Evolutionary conservation across 2,797 vertebrate genomes (phyloP).

Genomic region (Scyliorhinus canicula): DNA sequence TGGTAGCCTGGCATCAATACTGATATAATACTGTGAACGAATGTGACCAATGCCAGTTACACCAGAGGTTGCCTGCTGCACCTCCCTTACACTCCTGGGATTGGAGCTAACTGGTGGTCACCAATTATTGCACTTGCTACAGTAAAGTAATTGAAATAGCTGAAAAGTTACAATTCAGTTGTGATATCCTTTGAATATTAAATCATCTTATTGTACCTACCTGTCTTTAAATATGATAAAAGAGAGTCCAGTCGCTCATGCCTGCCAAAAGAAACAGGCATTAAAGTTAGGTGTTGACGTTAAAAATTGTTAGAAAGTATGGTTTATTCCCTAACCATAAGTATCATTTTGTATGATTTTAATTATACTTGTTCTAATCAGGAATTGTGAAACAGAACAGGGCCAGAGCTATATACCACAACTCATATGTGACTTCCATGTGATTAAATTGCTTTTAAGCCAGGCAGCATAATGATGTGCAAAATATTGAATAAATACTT

Average conservation of each 20-base stretch:
- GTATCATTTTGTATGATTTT: not conserved
- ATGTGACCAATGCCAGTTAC: too few relatives aligned
- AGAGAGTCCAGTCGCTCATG: slow-evolving; percentile 48
- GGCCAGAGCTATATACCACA: not conserved
- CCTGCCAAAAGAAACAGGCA: slow-evolving; percentile 44
- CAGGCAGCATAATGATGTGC: not conserved
- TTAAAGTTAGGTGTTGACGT: not conserved
- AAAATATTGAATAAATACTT: not conserved
- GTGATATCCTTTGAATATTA: not conserved
- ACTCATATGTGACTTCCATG: not conserved
- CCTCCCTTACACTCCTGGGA: too few relatives aligned
- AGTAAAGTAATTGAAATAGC: not conserved
- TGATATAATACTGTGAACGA: too few relatives aligned
- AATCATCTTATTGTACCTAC: slow-evolving; percentile 45
- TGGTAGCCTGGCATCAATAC: too few relatives aligned
- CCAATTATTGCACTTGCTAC: too few relatives aligned
- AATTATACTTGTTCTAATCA: not conserved
- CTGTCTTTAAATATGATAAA: slow-evolving; percentile 51
- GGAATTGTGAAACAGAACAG: not conserved
- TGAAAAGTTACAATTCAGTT: not conserved
- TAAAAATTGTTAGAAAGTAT: not conserved
- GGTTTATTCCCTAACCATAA: not conserved
- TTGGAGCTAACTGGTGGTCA: too few relatives aligned
- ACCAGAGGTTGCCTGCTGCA: too few relatives aligned
- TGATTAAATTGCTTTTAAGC: not conserved